Evolutionary conservation across 2,113 vertebrate genomes (phyloP).

Genomic region (Chaenogobius annularis): DNA sequence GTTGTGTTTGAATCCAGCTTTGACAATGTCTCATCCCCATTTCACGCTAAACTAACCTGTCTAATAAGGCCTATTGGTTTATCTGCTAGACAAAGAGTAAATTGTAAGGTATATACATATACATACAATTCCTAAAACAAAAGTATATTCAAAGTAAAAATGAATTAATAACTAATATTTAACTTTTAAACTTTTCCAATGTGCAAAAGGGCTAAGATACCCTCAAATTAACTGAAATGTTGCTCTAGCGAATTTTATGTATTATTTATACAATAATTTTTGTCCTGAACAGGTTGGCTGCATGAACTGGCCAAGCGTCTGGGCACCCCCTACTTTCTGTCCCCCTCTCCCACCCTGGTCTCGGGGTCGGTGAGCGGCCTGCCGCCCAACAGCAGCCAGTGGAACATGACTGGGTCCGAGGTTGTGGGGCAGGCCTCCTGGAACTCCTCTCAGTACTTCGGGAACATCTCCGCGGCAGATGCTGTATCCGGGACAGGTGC

Average conservation of each 20-base stretch:
- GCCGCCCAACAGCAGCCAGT: slow-evolving; percentile 62
- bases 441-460: slow-evolving; percentile 72
- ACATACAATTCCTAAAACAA: too few species aligned
- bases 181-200: too few species aligned
- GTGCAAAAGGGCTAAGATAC: background rate
- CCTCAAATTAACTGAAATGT: background rate
- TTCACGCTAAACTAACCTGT: too few species aligned
- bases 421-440: slow-evolving; percentile 45
- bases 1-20: too few species aligned
- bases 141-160: too few species aligned
- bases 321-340: slow-evolving; percentile 74
- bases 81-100: too few species aligned
- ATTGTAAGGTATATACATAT: too few species aligned
- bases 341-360: slow-evolving; percentile 48
- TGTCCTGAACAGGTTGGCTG: slow-evolving; percentile 75
- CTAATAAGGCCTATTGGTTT: too few species aligned
- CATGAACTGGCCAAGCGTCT: slow-evolving; percentile 81
- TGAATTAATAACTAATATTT: too few species aligned
- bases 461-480: slow-evolving; percentile 40
- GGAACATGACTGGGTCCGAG: slow-evolving; percentile 66
- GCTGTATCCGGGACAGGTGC: slow-evolving; percentile 8
- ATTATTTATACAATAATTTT: background rate
- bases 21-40: too few species aligned
- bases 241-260: background rate
- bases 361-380: slow-evolving; percentile 49